Conservation (phyloP, 2,797 vertebrate genomes). For the Sitta carolinensis region DNA sequence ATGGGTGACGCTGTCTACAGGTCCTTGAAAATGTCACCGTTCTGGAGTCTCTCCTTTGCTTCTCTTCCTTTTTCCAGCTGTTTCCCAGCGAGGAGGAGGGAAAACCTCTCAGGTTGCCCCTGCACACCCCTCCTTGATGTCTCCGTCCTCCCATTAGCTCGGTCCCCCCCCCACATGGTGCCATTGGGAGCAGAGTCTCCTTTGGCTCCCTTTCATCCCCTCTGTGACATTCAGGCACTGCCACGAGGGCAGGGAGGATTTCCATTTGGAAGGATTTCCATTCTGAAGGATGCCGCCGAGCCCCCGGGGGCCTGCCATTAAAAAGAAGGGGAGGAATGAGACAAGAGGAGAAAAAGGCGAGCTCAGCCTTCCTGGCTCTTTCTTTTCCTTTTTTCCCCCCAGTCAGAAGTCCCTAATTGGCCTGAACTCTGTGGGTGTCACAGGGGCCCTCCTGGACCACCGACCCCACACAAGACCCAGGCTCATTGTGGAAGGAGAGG, state of each 20-base stretch:
- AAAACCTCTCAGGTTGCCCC: not conserved
- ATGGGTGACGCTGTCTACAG: fast-evolving
- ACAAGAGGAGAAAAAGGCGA: not conserved
- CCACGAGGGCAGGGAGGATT: conserved; percentile 32
- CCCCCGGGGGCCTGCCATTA: conserved; percentile 35
- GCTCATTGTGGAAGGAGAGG: not conserved
- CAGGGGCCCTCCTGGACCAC: not conserved
- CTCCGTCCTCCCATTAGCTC: not conserved
- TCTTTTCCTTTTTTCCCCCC: not conserved
- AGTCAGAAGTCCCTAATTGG: conserved; percentile 4
- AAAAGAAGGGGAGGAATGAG: not conserved
- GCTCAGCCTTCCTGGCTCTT: not conserved
- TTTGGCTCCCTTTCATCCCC: not conserved
- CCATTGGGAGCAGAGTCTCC: fast-evolving
- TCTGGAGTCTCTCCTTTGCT: not conserved
- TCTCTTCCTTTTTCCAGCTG: not conserved
- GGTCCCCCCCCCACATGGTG: fast-evolving
- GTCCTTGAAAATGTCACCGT: not conserved
- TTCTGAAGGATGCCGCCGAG: not conserved
- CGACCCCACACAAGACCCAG: fast-evolving
- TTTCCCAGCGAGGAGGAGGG: not conserved
- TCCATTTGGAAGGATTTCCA: conserved; percentile 51
- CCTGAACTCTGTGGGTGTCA: not conserved
- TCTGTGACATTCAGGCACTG: not conserved
- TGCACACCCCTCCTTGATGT: not conserved